phyloP scores from a whole-genome alignment of 64 coral and sea anemone species.

The Porites lutea region DNA sequence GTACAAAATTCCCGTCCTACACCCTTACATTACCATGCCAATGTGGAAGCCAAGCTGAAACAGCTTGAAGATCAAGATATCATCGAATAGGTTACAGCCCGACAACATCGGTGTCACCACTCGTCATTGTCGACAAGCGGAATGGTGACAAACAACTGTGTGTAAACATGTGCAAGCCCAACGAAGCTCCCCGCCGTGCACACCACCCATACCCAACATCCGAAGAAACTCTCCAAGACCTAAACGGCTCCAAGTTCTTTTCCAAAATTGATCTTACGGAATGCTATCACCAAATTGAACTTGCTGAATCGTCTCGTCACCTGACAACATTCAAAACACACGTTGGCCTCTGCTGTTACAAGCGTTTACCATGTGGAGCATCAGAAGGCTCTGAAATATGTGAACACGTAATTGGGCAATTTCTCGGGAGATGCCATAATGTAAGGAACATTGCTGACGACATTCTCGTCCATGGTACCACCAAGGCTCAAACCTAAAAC shows the following conservation, averaged over 20 bases:
- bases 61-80: background rate
- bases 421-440: background rate
- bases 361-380: slow-evolving; percentile 9
- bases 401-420: background rate
- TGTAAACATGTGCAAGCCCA: background rate
- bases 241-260: too few species aligned
- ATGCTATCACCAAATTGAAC: slow-evolving; percentile 41
- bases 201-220: background rate
- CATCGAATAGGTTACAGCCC: background rate
- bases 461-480: slow-evolving; percentile 31
- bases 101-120: background rate
- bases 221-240: too few species aligned
- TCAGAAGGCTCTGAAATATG: slow-evolving; percentile 30
- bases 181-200: background rate
- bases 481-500: too few species aligned
- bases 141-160: background rate
- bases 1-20: background rate
- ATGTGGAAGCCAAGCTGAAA: background rate
- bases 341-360: slow-evolving; percentile 41
- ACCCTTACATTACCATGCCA: background rate
- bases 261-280: too few species aligned
- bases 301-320: slow-evolving; percentile 40
- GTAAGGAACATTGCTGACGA: background rate
- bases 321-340: slow-evolving; percentile 67
- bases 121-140: background rate